A percentile compares a stretch with the other conserved stretches of the same genome.
phyloP scores from a whole-genome alignment of 2,113 vertebrate species.

The Rallus limicola region DNA sequence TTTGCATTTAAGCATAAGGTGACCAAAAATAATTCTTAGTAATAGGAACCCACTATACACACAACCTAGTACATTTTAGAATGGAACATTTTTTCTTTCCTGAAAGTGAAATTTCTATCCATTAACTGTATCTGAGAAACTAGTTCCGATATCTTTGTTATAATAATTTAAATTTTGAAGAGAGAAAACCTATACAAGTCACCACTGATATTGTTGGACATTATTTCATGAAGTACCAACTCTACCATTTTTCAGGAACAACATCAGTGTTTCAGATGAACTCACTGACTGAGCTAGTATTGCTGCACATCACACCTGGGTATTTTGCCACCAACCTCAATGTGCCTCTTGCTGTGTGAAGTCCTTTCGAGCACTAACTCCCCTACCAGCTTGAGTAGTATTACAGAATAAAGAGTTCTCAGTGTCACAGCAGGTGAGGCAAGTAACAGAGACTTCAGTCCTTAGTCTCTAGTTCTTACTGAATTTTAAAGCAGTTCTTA shows the following conservation, averaged over 20 bases:
- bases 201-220: neutral
- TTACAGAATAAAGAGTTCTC: slow-evolving; percentile 36
- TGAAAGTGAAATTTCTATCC: neutral
- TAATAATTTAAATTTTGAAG: neutral
- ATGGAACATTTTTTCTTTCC: neutral
- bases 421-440: slow-evolving; percentile 54
- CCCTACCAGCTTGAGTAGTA: slow-evolving; percentile 15
- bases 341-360: slow-evolving; percentile 44
- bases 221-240: neutral
- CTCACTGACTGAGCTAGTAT: neutral
- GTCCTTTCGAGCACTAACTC: slow-evolving; percentile 43
- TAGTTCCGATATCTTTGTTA: neutral
- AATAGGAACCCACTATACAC: neutral
- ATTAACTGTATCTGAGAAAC: neutral
- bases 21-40: neutral
- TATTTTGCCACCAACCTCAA: slow-evolving; percentile 52
- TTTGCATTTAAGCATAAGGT: neutral
- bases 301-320: neutral
- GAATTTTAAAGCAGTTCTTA: slow-evolving; percentile 51
- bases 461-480: neutral
- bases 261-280: neutral
- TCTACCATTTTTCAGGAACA: neutral
- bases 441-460: slow-evolving; percentile 45
- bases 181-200: neutral
- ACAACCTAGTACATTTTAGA: neutral